phyloP scores from a whole-genome alignment of 1,140 invertebrate genomes.

The Gryllus bimaculatus region DNA sequence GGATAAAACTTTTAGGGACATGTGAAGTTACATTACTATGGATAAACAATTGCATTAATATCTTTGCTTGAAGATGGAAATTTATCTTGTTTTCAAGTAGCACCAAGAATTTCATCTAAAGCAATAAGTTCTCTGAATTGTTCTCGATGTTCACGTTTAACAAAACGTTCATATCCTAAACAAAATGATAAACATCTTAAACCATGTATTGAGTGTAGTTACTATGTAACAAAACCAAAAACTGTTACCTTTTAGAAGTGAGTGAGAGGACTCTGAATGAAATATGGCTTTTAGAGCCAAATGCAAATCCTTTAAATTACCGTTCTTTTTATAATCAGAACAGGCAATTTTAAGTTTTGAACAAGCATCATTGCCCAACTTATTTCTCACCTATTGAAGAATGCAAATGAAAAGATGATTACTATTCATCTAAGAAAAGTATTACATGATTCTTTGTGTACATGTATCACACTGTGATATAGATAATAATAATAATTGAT shows the following conservation, averaged over 20 bases:
- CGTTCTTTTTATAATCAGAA: not conserved
- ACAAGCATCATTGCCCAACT: not conserved
- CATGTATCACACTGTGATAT: too few species aligned
- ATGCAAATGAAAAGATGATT: not conserved
- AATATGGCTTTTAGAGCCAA: not conserved
- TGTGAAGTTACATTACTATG: too few species aligned
- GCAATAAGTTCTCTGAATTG: not conserved
- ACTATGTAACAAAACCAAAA: not conserved
- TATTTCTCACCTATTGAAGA: not conserved
- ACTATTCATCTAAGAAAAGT: too few species aligned
- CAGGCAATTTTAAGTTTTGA: not conserved
- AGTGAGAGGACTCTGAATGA: not conserved
- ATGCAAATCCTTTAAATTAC: not conserved
- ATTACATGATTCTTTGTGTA: too few species aligned
- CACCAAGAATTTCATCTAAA: too few species aligned
- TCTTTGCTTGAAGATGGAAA: too few species aligned
- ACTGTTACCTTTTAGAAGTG: not conserved
- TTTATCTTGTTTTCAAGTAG: too few species aligned
- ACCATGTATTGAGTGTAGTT: not conserved
- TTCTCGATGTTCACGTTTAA: not conserved
- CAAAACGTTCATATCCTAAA: not conserved
- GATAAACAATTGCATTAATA: too few species aligned
- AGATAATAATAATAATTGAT: not conserved
- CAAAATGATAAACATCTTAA: not conserved
- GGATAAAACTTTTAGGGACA: too few species aligned